Conservation (phyloP, 2,113 vertebrate species). For the Takifugu flavidus region DNA sequence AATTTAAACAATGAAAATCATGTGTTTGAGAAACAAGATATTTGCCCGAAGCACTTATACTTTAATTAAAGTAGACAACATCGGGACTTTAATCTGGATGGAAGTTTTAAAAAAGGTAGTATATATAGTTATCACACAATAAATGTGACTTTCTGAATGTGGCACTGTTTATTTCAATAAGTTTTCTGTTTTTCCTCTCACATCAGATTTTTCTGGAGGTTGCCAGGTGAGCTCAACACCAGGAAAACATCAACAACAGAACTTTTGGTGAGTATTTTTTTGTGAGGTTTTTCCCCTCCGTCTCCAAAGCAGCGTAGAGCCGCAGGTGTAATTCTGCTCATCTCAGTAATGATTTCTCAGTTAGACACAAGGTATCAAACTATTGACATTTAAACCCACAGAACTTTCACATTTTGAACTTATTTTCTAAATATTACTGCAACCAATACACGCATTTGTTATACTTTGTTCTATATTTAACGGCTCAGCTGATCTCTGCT, state of each 20-base stretch:
- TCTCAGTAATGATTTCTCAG: too few species aligned
- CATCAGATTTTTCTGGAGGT: conserved; percentile 15
- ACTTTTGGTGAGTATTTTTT: conserved; percentile 31
- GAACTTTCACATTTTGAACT: background rate
- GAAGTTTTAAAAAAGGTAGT: background rate
- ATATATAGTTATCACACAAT: background rate
- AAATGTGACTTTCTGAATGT: background rate
- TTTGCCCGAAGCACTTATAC: background rate
- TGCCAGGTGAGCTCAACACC: conserved; percentile 11
- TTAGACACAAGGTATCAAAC: too few species aligned
- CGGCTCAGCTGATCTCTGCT: background rate
- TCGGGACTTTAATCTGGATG: too few species aligned
- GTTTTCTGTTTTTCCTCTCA: background rate
- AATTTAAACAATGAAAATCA: conserved; percentile 6
- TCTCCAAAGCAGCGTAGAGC: background rate
- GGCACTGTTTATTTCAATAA: background rate
- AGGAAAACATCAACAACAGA: background rate
- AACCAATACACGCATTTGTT: background rate
- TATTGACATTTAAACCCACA: too few species aligned
- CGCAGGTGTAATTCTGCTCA: background rate
- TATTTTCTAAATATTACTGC: background rate
- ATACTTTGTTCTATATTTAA: background rate
- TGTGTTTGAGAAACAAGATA: background rate
- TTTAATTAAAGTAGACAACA: background rate
- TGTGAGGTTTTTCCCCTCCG: background rate